Percentiles rank a stretch among this genome's conserved stretches.
Evolutionary conservation across 2,113 vertebrate species (phyloP).

Genomic region (Siniperca knerii): DNA sequence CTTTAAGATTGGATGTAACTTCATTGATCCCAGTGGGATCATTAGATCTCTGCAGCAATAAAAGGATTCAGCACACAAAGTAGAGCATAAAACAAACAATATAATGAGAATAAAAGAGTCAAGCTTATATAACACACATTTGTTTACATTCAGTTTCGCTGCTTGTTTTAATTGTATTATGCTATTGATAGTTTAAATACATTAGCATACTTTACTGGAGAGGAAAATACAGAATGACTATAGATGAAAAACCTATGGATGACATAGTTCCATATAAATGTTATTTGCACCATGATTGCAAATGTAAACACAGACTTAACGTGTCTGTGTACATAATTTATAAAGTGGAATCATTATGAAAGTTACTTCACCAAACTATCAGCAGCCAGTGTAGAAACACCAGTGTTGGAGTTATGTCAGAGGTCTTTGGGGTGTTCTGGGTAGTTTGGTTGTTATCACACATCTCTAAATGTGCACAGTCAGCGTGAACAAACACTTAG

Average conservation of each 20-base stretch:
- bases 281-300: neutral
- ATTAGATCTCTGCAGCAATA: constrained; percentile 7
- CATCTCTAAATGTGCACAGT: neutral
- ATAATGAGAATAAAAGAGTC: constrained; percentile 5
- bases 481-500: neutral
- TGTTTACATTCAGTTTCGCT: too few species aligned
- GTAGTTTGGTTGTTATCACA: neutral
- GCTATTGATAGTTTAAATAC: neutral
- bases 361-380: neutral
- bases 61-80: neutral
- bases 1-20: constrained; percentile 33
- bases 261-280: neutral
- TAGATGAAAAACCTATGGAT: neutral
- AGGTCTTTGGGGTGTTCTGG: neutral
- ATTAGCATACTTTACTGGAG: neutral
- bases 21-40: constrained; percentile 41
- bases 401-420: neutral
- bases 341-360: neutral
- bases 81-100: neutral
- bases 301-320: neutral
- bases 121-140: neutral
- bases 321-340: neutral
- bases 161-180: too few species aligned
- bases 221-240: neutral
- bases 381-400: too few species aligned